Conservation (phyloP, 1,140 invertebrate genomes). For the Planococcus citri region DNA sequence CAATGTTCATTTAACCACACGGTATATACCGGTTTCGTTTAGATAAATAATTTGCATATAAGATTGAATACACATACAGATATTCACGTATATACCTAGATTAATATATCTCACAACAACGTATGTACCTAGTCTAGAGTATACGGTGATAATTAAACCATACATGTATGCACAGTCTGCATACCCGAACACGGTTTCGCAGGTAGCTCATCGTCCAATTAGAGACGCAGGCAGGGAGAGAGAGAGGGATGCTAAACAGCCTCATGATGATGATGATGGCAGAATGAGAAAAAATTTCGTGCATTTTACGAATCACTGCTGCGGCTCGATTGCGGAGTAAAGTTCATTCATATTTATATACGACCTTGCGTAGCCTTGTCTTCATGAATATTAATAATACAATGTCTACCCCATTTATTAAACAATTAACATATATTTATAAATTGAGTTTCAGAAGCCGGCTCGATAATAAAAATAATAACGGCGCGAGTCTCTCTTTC, state of each 20-base stretch:
- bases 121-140: no score
- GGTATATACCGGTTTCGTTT: background rate
- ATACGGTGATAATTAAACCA: background rate
- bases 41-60: background rate
- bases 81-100: no score
- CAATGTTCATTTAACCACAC: background rate
- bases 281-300: background rate
- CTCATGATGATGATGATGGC: no score
- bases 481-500: background rate
- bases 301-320: conserved; percentile 7
- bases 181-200: background rate
- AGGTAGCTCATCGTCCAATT: no score
- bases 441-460: background rate
- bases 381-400: conserved; percentile 4
- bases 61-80: background rate
- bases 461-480: background rate
- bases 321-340: background rate
- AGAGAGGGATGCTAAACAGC: no score
- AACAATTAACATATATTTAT: conserved; percentile 8
- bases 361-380: conserved; percentile 5
- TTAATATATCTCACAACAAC: no score
- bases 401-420: conserved; percentile 7
- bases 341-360: conserved; percentile 8
- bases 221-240: no score
- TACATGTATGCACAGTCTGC: background rate